phyloP scores from a whole-genome alignment of 2,797 vertebrate genomes.

The Thalassophryne amazonica region DNA sequence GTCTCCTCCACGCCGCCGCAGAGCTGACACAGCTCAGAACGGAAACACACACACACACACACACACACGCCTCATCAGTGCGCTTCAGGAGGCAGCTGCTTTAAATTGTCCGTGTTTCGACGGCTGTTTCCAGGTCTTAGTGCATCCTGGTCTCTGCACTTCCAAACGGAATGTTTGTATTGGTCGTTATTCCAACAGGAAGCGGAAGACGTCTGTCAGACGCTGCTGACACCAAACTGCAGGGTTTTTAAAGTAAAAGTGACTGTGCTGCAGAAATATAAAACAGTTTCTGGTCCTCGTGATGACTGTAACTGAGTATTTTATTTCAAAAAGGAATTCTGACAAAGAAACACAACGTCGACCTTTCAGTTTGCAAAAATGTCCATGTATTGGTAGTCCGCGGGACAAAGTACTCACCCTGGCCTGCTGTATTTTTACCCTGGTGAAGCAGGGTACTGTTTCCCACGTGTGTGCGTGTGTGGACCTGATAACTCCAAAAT shows the following conservation, averaged over 20 bases:
- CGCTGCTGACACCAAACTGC: conserved; percentile 7
- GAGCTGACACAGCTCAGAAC: conserved; percentile 14
- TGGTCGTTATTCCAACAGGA: conserved; percentile 13
- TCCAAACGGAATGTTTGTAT: conserved; percentile 15
- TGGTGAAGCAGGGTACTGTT: no score
- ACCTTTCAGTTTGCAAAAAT: no score
- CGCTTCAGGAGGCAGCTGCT: conserved; percentile 51
- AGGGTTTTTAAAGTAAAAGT: conserved; percentile 24
- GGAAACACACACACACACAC: conserved; percentile 38
- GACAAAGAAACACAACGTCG: no score
- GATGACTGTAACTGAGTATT: no score
- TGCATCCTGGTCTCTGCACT: conserved; percentile 27
- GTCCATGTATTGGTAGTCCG: no score
- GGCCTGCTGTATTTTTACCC: no score
- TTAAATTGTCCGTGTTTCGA: conserved; percentile 62
- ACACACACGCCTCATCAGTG: conserved; percentile 49
- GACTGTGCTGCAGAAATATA: conserved; percentile 18
- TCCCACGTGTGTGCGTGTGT: no score
- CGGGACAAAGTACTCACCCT: no score
- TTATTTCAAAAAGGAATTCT: no score
- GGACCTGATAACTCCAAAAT: no score
- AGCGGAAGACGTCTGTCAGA: conserved; percentile 21
- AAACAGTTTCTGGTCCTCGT: no score
- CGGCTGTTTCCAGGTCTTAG: conserved; percentile 32
- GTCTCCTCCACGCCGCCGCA: conserved; percentile 22